These are phyloP conservation scores for Listronotus bonariensis DNA, from an alignment of 1,140 invertebrate species.

Conservation along the genomic window DNA sequence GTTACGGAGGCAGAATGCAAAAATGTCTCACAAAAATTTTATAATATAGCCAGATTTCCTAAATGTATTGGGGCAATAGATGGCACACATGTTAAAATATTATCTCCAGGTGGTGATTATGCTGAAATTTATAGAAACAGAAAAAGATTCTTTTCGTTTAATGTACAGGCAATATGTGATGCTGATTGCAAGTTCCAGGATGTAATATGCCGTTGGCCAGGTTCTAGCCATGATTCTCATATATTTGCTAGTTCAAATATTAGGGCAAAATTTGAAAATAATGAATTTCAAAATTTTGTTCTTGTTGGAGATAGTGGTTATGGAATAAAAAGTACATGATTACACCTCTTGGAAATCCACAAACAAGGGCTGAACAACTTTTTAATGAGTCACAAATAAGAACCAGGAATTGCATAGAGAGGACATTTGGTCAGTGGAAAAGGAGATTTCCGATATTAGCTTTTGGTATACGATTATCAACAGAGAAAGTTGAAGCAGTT, in stretches of 20 bases:
- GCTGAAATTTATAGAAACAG: conserved; percentile 49
- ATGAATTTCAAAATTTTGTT: background rate
- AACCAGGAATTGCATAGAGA: conserved; percentile 50
- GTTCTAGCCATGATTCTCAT: conserved; percentile 49
- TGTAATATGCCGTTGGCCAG: conserved; percentile 54
- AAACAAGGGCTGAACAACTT: conserved; percentile 35
- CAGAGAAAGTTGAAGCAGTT: too few species aligned
- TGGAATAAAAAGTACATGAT: conserved; percentile 15
- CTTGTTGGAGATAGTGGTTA: conserved; percentile 4
- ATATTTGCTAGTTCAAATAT: conserved; percentile 48
- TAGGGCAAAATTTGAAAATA: conserved; percentile 8
- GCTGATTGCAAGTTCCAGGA: conserved; percentile 41
- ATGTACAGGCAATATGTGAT: conserved; percentile 52
- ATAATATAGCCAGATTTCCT: conserved; percentile 42
- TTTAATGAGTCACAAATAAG: conserved; percentile 50
- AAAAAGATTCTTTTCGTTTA: conserved; percentile 50
- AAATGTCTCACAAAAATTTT: conserved; percentile 40
- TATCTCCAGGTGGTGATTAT: conserved; percentile 34
- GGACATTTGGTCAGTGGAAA: conserved; percentile 50
- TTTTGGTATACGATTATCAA: conserved; percentile 22
- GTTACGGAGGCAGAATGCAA: conserved; percentile 35
- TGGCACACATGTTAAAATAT: conserved; percentile 46
- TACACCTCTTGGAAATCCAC: conserved; percentile 44
- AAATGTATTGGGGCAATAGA: conserved; percentile 51
- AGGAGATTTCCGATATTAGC: conserved; percentile 46